A percentile compares a stretch with the other conserved stretches of the same genome.
phyloP scores from a whole-genome alignment of 2,113 vertebrate species.

The Podiceps cristatus region DNA sequence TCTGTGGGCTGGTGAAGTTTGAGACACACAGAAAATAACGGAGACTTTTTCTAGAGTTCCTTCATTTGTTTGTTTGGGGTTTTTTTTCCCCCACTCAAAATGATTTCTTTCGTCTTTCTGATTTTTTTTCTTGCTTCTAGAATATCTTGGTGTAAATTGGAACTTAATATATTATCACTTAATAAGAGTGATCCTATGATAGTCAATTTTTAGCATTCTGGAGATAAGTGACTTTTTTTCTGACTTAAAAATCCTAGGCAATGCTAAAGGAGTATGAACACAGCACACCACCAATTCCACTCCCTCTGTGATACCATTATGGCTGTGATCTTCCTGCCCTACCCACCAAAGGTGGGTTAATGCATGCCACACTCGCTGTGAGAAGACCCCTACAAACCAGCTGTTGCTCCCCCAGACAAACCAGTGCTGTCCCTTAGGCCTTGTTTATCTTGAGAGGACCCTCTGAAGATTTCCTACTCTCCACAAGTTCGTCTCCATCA shows the following conservation, averaged over 20 bases:
- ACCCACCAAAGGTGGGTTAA: background rate
- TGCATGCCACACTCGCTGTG: rapidly evolving
- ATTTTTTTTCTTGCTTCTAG: background rate
- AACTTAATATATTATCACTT: background rate
- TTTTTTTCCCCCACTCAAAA: background rate
- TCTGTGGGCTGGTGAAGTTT: background rate
- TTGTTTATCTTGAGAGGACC: conserved; percentile 6
- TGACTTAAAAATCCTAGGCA: background rate
- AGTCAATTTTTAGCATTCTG: background rate
- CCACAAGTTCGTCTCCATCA: background rate
- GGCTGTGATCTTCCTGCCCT: background rate
- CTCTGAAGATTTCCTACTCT: conserved; percentile 28
- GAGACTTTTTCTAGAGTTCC: background rate
- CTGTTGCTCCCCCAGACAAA: background rate
- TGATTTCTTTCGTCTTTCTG: background rate
- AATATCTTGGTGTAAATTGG: background rate
- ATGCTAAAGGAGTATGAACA: background rate
- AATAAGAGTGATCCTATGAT: background rate
- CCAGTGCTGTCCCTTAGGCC: background rate
- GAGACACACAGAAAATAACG: background rate
- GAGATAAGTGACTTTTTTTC: background rate
- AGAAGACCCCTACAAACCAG: background rate
- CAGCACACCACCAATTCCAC: background rate
- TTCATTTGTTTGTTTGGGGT: background rate
- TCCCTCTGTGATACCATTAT: background rate